Evolutionary conservation across 2,888 invertebrate species (phyloP).

Genomic region (Diabrotica balteata): DNA sequence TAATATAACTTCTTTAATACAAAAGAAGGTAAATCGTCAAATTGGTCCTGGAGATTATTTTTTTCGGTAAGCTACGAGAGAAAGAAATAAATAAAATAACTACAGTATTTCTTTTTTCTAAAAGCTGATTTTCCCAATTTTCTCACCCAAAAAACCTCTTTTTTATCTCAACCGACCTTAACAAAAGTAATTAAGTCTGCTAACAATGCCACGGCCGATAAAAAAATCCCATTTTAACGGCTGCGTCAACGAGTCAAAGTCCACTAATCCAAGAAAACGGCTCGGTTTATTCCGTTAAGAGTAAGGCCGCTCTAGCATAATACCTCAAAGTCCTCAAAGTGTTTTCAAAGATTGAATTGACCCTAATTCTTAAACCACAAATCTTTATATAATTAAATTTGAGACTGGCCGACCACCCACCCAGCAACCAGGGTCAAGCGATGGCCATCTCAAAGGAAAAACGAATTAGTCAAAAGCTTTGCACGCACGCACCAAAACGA

Average conservation of each 20-base stretch:
- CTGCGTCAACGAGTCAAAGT: not conserved
- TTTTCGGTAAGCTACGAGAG: no score
- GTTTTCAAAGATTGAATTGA: constrained; percentile 32
- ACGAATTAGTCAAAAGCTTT: constrained; percentile 12
- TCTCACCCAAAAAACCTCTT: no score
- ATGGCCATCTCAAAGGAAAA: constrained; percentile 15
- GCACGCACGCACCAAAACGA: constrained; percentile 10
- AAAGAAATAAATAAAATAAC: no score
- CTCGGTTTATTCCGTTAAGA: not conserved
- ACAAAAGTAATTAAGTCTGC: not conserved
- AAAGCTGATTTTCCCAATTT: no score
- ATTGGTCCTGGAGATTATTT: no score
- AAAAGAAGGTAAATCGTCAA: no score
- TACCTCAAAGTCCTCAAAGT: constrained; percentile 26
- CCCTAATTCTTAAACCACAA: constrained; percentile 35
- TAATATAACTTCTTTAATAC: no score
- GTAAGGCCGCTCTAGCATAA: constrained; percentile 10
- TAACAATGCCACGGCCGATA: not conserved
- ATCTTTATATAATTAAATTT: constrained; percentile 35
- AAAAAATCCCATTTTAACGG: not conserved
- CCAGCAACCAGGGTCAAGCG: constrained; percentile 15
- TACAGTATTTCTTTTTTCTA: no score
- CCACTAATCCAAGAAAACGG: constrained; percentile 1
- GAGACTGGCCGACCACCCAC: constrained; percentile 16
- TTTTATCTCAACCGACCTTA: not conserved